Evolutionary conservation across 2,797 vertebrate genomes (phyloP), one percentile per base, ranked within the genome.

Genomic region (Sebastes iracundus): DNA sequence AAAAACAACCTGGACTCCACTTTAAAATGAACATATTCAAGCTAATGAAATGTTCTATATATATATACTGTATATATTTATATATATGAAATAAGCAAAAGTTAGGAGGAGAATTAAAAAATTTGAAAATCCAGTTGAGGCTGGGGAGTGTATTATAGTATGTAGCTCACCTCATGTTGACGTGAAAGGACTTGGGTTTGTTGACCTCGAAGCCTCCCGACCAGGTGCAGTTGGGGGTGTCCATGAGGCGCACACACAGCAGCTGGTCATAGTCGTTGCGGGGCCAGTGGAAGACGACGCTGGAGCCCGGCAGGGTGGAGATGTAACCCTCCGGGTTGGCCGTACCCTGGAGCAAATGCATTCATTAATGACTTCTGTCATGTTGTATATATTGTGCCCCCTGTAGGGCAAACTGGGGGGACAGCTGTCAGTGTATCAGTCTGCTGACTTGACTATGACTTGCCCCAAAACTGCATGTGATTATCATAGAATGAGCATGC

Each of bases 201-300:
- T 97, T 99, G 94, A 99, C 97, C 89, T 99, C 97, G 28, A 99
- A 99, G 83, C 99, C 99, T 38, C 99, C 99, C 1, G 98, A 99
- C 99, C 99, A 99, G 79, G 97, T 95, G 90, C 98, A 99, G 84
- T 97, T 96, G 1, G 96, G 93, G 4, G 96, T 92, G 76, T 99
- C 97, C 97, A 99, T 99, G 49, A 99, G 86, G 16, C 98, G 96
- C 82, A 99, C 99, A 58, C 99, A 99, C 2, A 99, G 81, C 0
- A 99, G 93, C 76, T 99, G 99, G 86, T 99, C 99, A 0, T 98
- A 99, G 91, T 99, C 99, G 0, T 99, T 99, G 20, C 98, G 96
- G 1, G 98, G 99, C 99, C 99, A 99, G 88, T 99, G 99, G 92
- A 99, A 99, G 25, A 99, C 99, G 0, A 99, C 97, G 1, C 98